These are phyloP conservation scores for Drosophila biarmipes DNA, from an alignment of 1,140 invertebrate species.

Conservation along the genomic window DNA sequence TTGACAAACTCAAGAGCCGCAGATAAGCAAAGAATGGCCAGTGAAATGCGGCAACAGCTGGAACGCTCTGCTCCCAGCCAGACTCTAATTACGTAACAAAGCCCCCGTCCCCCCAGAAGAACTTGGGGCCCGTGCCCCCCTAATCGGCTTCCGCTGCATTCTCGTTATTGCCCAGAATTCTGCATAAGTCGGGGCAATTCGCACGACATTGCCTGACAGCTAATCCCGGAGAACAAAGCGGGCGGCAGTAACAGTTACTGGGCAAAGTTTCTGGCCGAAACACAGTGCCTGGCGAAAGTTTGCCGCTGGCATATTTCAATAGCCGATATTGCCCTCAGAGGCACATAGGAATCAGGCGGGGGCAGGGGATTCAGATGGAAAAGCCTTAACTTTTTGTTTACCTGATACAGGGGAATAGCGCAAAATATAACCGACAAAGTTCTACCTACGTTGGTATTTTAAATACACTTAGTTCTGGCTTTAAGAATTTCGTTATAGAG, in stretches of 20 bases:
- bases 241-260: conserved; percentile 10
- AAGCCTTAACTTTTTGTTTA: neutral
- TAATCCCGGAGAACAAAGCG: conserved; percentile 36
- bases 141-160: conserved; percentile 41
- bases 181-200: conserved; percentile 15
- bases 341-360: neutral
- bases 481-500: too few relatives aligned
- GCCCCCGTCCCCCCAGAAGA: neutral
- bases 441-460: too few relatives aligned
- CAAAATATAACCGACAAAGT: too few relatives aligned
- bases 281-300: conserved; percentile 29
- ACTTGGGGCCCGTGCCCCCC: neutral
- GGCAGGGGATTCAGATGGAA: neutral
- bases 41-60: conserved; percentile 24
- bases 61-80: neutral
- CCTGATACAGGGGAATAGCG: too few relatives aligned
- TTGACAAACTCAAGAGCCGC: conserved; percentile 72
- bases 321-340: conserved; percentile 59
- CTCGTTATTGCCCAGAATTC: conserved; percentile 28
- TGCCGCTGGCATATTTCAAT: conserved; percentile 52
- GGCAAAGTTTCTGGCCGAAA: conserved; percentile 29
- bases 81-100: conserved; percentile 35
- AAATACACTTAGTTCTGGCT: too few relatives aligned
- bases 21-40: conserved; percentile 66
- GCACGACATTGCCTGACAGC: conserved; percentile 22